Base-by-base conservation (phyloP, 2,113 vertebrate species). In the Petrocephalus microphthalmus region DNA sequence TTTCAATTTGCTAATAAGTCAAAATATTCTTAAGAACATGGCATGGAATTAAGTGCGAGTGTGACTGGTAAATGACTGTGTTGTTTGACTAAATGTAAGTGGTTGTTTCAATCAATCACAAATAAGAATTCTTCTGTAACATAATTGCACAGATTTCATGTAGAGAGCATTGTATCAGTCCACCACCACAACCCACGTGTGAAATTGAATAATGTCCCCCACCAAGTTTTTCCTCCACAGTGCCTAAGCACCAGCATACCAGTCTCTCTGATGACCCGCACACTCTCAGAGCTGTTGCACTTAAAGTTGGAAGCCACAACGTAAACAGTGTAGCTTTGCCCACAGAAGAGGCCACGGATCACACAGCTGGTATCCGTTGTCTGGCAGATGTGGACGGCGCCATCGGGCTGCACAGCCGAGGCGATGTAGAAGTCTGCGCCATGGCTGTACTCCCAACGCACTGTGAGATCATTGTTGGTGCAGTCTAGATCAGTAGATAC, bases 281-380 rank as follows among this genome's bases (percentile, higher is more conserved):
- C 45, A 17, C 95, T 96, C n/a, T 89, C 22, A 0, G 94, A 90
- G 90, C 95, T 96, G 92, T 96, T 95, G 93, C 96, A 97, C 47
- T 87, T 8, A 17, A 91, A 87, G 92, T 95, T 96, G 90, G 93
- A 91, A 49, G 95, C 91, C 0, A 93, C 91, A 82, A 95, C 92
- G 49, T 74, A 91, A 10, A 91, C 91, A 0, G 74, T 91, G 92
- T 96, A 96, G 42, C 78, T 91, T 37, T 94, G 93, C 90, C 94
- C 92, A 87, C 96, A 97, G n/a, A 49, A 89, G 29, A 97, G 90
- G 29, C 90, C 92, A 0, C 3, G 11, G 2, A 97, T 91, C 10
- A 57, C 54, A 81, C 96, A 96, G 3, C 0, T 56, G 57, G 84
- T 8, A 0, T 89, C 71, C 2, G 88, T 0, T 19, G 94, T 67